phyloP scores from a whole-genome alignment of 2,113 vertebrate species.

The Colinus virginianus region DNA sequence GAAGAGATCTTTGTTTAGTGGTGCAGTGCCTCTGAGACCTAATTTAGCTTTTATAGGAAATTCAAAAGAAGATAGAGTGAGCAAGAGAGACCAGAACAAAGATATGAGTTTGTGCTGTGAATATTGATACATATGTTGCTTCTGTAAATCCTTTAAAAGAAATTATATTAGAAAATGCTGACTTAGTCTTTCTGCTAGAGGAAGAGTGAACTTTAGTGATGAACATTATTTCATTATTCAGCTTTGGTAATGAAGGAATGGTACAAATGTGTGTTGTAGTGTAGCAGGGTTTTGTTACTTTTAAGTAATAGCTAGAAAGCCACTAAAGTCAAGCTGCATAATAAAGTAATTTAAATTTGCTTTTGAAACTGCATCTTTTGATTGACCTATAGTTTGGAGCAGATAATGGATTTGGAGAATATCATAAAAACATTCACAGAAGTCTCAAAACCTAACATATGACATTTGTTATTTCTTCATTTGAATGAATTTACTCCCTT shows the following conservation, averaged over 20 bases:
- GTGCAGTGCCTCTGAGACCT: constrained; percentile 77
- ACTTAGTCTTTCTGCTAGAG: constrained; percentile 52
- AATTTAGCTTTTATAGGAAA: constrained; percentile 85
- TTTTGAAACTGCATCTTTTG: constrained; percentile 9
- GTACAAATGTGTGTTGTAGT: neutral
- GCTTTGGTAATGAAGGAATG: neutral
- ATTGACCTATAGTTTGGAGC: constrained; percentile 4
- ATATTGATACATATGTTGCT: constrained; percentile 79
- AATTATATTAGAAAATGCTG: constrained; percentile 76
- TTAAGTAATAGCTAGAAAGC: neutral
- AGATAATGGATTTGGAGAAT: neutral
- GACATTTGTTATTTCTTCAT: neutral
- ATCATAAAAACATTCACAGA: neutral
- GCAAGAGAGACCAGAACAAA: constrained; percentile 70
- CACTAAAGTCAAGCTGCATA: constrained; percentile 4
- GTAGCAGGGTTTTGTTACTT: constrained; percentile 8
- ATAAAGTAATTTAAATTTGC: constrained; percentile 19
- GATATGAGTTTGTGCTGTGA: constrained; percentile 69
- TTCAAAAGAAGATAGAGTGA: constrained; percentile 75
- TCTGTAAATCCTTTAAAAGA: constrained; percentile 73
- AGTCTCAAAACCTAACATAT: neutral
- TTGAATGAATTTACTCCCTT: neutral
- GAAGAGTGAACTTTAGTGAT: neutral
- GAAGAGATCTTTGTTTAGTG: constrained; percentile 79
- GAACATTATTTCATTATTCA: constrained; percentile 26